These are phyloP conservation scores for Cairina moschata DNA, from an alignment of 2,113 vertebrate species.

Conservation along the genomic window DNA sequence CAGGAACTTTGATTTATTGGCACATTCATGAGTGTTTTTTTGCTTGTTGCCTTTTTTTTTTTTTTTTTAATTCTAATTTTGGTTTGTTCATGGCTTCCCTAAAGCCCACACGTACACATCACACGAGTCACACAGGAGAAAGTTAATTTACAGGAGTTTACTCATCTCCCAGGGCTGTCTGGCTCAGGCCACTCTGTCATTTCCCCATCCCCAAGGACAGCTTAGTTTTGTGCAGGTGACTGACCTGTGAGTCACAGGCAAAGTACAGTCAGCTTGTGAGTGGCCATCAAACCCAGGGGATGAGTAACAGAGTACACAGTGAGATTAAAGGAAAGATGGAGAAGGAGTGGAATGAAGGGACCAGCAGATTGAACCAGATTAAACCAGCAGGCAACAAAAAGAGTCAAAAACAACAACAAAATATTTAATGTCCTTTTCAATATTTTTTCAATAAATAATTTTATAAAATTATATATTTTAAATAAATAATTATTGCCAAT, in stretches of 20 bases:
- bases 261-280: background rate
- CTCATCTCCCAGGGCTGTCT: background rate
- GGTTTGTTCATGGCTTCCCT: background rate
- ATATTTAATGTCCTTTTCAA: background rate
- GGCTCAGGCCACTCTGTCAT: background rate
- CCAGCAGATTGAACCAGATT: background rate
- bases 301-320: background rate
- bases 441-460: background rate
- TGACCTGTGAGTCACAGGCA: background rate
- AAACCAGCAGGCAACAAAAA: rapidly evolving
- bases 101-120: background rate
- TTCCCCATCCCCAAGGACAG: background rate
- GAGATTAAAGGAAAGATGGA: background rate
- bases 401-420: background rate
- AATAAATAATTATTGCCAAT: background rate
- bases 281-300: background rate
- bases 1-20: background rate
- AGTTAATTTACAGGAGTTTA: background rate
- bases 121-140: background rate
- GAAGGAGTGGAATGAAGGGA: background rate
- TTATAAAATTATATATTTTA: background rate
- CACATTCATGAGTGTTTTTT: background rate
- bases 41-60: too few species aligned
- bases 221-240: background rate
- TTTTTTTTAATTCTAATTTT: background rate